A percentile compares a stretch with the other conserved stretches of the same genome.
These are phyloP conservation scores for Megaceryle alcyon DNA, from an alignment of 2,797 vertebrate genomes.

Conservation along the genomic window DNA sequence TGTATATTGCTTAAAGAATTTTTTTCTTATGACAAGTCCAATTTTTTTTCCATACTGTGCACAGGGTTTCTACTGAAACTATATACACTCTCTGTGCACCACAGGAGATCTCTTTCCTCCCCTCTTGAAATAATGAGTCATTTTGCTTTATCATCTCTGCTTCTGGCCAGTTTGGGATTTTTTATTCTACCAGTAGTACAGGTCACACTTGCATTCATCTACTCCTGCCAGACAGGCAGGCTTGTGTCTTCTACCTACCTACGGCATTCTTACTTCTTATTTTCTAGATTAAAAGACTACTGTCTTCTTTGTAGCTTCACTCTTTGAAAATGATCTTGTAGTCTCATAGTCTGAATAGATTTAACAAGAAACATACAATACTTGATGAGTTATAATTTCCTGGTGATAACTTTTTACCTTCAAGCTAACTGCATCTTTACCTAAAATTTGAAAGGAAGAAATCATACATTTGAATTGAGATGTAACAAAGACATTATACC, in stretches of 20 bases:
- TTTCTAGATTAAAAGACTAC: background rate
- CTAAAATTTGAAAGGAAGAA: conserved; percentile 14
- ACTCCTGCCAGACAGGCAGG: background rate
- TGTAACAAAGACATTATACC: background rate
- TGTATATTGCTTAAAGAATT: background rate
- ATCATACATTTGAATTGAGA: conserved; percentile 2
- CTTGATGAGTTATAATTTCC: background rate
- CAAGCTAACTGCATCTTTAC: background rate
- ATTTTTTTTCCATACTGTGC: background rate
- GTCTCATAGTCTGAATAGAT: background rate
- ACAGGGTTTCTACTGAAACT: background rate
- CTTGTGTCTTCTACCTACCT: background rate
- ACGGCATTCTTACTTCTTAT: background rate
- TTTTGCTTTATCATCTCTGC: background rate
- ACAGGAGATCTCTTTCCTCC: background rate
- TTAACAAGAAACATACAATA: background rate
- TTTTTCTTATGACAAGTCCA: background rate
- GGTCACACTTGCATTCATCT: background rate
- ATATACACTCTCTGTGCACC: background rate
- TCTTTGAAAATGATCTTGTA: background rate
- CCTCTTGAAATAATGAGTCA: background rate
- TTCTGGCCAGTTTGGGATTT: background rate
- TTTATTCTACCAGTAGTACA: background rate
- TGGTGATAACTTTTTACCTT: background rate
- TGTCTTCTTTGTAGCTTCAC: background rate